Conservation (phyloP, 2,797 vertebrate species). For the Botia almorhae region DNA sequence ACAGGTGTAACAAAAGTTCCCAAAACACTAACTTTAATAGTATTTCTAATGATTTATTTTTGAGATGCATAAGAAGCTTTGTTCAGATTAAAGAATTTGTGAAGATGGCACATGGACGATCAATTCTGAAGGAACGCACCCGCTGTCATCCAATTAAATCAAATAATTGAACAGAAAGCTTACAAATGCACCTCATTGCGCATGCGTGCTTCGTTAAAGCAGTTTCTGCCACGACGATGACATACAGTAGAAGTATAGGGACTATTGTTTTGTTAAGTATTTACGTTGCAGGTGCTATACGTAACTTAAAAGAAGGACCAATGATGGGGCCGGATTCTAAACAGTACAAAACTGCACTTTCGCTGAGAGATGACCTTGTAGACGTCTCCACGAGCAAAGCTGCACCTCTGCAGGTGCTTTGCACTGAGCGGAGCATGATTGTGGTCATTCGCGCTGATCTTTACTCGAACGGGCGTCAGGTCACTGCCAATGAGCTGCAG, state of each 20-base stretch:
- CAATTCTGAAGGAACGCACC: neutral
- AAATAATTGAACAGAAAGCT: neutral
- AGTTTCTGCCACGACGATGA: neutral
- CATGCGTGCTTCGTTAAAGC: neutral
- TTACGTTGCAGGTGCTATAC: conserved; percentile 5
- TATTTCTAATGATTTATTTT: no score
- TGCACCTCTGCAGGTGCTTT: conserved; percentile 32
- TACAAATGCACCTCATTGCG: neutral
- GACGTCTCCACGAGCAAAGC: neutral
- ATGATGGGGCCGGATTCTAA: conserved; percentile 30
- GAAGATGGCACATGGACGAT: no score
- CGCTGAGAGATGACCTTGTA: neutral
- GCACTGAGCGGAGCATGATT: conserved; percentile 48
- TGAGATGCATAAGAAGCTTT: no score
- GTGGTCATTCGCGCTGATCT: conserved; percentile 34
- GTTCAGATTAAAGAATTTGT: no score
- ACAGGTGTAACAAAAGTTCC: no score
- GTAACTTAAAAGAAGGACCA: conserved; percentile 22
- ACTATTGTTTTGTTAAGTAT: neutral
- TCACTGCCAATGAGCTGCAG: conserved; percentile 26
- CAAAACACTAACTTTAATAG: no score
- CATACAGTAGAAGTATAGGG: neutral
- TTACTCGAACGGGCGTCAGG: conserved; percentile 13
- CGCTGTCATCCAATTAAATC: neutral
- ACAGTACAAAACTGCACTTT: conserved; percentile 10